Base-by-base conservation (phyloP, 2,797 vertebrate species). In the Cossypha heuglini region DNA sequence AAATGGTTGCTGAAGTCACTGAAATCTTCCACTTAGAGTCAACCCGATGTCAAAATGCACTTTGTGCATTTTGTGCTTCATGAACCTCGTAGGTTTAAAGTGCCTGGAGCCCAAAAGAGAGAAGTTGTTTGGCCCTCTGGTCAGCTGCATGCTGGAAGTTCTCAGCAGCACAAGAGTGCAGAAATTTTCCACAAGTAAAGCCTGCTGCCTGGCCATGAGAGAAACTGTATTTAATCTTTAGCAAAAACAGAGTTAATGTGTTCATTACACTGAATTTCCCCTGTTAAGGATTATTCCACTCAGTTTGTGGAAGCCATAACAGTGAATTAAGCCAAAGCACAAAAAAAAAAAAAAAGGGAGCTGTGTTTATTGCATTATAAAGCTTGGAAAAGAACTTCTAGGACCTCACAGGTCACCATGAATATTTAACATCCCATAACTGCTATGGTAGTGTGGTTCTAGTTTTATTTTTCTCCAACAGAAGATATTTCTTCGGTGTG, bases 261-360 rank as follows among this genome's bases (percentile, higher is more conserved):
- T 74, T 92, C 46, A 75, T 94, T 88, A 80, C 58, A 86, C 54
- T 58, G 49, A 64, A 83, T 91, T 93, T 91, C 73, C 57, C 31
- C 42, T 37, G 9, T 80, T 83, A 91, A 85, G 84, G 73, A 83
- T 83, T 86, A 90, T 87, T 96, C 74, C 71, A 38, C 59, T 33
- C 45, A 62, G 54, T 75, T 93, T 92, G 75, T 73, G 13, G 40
- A 69, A 88, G 45, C 20, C 0, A 0, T 82, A 71, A 75, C n/a
- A 64, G 61, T 80, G 84, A 89, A 91, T 55, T 93, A 83, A 90
- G 10, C 21, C 7, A 8, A 90, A 80, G 43, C 0, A 59, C 63
- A 61, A 66, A 55, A 75, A 67, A 54, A 38, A 45, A 20, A 43
- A 59, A 76, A 63, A 61, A 5, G 1, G 1, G 5, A 40, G 38